Percentiles rank a stretch among this genome's conserved stretches.
Conservation (phyloP, 2,888 invertebrate genomes). For the Cheilosia grossa region DNA sequence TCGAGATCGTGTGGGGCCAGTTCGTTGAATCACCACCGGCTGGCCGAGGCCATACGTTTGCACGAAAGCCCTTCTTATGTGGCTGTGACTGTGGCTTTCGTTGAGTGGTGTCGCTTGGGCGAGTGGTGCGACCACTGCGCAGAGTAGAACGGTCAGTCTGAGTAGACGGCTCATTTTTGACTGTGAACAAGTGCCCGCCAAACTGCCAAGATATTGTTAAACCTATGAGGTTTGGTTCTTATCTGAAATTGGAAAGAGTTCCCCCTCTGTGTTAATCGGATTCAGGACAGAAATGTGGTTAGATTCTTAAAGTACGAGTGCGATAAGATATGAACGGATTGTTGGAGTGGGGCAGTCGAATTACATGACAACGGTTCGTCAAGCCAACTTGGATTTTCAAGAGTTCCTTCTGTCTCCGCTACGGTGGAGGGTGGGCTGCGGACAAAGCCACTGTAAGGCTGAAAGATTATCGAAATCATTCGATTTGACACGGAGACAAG, state of each 20-base stretch:
- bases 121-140: slow-evolving; percentile 1
- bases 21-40: slow-evolving; percentile 42
- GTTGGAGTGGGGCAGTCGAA: background rate
- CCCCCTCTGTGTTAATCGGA: slow-evolving; percentile 26
- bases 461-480: slow-evolving; percentile 14
- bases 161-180: slow-evolving; percentile 51
- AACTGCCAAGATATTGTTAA: slow-evolving; percentile 25
- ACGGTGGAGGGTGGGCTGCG: background rate
- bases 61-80: background rate
- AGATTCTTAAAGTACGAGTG: background rate
- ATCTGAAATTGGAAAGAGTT: slow-evolving; percentile 60
- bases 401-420: background rate
- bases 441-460: background rate
- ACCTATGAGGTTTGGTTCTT: slow-evolving; percentile 17
- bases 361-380: background rate
- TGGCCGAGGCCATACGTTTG: slow-evolving; percentile 48
- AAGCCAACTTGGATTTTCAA: background rate
- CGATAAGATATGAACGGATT: slow-evolving; percentile 11
- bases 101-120: slow-evolving; percentile 40
- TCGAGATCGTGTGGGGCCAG: slow-evolving; percentile 24
- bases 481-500: too few species aligned
- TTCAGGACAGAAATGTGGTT: background rate
- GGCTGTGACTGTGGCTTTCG: slow-evolving; percentile 5
- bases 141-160: slow-evolving; percentile 18
- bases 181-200: slow-evolving; percentile 18